Evolutionary conservation across 1,140 invertebrate genomes (phyloP).

Genomic region (Lerema accius): DNA sequence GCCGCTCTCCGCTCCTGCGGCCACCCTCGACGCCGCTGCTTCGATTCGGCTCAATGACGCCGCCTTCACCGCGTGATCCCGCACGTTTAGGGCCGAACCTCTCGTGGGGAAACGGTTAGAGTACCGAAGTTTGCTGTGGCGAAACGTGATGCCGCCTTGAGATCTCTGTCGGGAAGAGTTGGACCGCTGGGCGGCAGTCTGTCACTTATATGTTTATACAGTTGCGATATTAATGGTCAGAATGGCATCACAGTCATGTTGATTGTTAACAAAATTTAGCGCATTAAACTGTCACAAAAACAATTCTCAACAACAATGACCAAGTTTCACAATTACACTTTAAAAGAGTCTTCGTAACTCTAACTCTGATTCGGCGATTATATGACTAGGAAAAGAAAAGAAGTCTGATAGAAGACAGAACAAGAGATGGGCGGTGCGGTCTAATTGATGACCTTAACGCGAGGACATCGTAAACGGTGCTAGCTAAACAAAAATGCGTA

Average conservation of each 20-base stretch:
- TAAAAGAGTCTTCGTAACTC: neutral
- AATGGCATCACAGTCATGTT: conserved; percentile 1
- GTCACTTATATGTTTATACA: conserved; percentile 7
- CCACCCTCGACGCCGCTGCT: conserved; percentile 55
- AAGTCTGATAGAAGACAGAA: neutral
- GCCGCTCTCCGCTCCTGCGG: conserved; percentile 62
- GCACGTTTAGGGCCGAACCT: conserved; percentile 60
- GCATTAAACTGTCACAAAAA: conserved; percentile 17
- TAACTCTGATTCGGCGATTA: neutral
- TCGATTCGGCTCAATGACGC: conserved; percentile 73
- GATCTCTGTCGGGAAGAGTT: neutral
- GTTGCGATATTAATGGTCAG: neutral
- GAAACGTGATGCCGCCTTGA: conserved; percentile 68
- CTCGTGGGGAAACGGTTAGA: conserved; percentile 64
- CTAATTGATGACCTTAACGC: conserved; percentile 50
- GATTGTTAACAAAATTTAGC: conserved; percentile 15
- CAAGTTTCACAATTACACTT: conserved; percentile 1
- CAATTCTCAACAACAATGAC: conserved; percentile 15
- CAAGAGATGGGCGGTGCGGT: conserved; percentile 9
- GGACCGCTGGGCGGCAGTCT: conserved; percentile 1
- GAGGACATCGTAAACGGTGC: conserved; percentile 57
- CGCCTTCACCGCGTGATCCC: conserved; percentile 63
- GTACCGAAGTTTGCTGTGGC: conserved; percentile 74
- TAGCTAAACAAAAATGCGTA: conserved; percentile 71
- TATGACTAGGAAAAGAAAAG: neutral